Base-by-base conservation (phyloP, 2,888 invertebrate species). In the Drosophila mimica region DNA sequence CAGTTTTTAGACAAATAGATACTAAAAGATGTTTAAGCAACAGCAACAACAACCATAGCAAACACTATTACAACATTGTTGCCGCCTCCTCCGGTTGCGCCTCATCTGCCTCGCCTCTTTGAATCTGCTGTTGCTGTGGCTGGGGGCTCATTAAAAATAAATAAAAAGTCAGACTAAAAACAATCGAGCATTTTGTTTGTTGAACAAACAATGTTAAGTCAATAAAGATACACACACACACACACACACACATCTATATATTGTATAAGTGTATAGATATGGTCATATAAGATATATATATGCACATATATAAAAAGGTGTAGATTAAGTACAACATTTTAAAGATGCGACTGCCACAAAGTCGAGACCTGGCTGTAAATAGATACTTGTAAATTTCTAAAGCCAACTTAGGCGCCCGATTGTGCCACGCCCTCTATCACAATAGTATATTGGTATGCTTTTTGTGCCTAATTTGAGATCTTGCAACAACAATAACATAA, bases 161-260 rank as follows among this genome's bases (percentile, higher is more conserved):
- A 85, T 85, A 85, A 85, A 89, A 85, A 89, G 83, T 58, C 61
- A 77, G 79, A 70, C 78, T 76, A 88, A 82, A 83, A 89, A 88
- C 88, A 85, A 85, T 84, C 84, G 87, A 79, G 85, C 82, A 73
- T 81, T 80, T 73, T 82, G 85, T 84, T 89, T 85, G 83, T 88
- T 89, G 78, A 89, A 78, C 77, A 79, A 85, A 85, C 88, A 85
- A 82, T 89, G 82, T 82, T 88, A 82, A 82, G 88, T 85, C 89
- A 88, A 85, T 88, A 85, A 74, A 75, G 76, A 61, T 71, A 81
- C 72, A 71, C 65, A 83, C 64, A 70, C 62, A 80, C 52, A 56
- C 34, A 65, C 62, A 73, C 63, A 52, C 43, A n/a, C n/a, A n/a
- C n/a, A n/a, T n/a, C n/a, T n/a, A n/a, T n/a, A 62, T 6, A 57